Conservation (phyloP, 2,113 vertebrate species). For the Takifugu flavidus region DNA sequence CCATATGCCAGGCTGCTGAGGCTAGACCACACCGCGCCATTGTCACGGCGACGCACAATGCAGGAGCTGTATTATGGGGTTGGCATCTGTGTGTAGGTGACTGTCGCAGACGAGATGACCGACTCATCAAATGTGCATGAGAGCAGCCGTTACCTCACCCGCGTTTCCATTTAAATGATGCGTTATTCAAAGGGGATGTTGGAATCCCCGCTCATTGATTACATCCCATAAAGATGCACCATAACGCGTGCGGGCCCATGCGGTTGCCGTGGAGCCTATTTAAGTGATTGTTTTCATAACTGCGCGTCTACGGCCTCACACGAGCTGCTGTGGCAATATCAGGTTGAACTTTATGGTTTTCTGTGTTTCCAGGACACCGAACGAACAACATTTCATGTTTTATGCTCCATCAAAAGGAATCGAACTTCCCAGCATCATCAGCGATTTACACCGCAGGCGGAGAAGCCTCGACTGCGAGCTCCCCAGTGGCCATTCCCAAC, state of each 20-base stretch:
- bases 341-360: background rate
- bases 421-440: constrained; percentile 10
- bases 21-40: constrained; percentile 52
- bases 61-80: constrained; percentile 49
- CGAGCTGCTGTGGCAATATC: background rate
- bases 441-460: background rate
- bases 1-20: constrained; percentile 65
- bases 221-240: background rate
- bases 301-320: background rate
- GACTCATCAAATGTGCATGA: constrained; percentile 48
- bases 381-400: constrained; percentile 1
- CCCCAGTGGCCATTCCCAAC: background rate
- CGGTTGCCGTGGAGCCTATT: background rate
- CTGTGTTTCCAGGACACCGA: background rate
- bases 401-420: constrained; percentile 9
- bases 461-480: background rate
- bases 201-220: background rate
- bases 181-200: background rate
- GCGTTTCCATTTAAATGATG: background rate
- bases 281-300: constrained; percentile 6
- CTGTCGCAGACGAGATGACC: constrained; percentile 24
- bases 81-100: constrained; percentile 56
- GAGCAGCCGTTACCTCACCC: constrained; percentile 23
- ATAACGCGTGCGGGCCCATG: background rate
- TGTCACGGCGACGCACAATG: constrained; percentile 62